Conservation (phyloP, 2,888 invertebrate genomes). For the Octodonta nipae region DNA sequence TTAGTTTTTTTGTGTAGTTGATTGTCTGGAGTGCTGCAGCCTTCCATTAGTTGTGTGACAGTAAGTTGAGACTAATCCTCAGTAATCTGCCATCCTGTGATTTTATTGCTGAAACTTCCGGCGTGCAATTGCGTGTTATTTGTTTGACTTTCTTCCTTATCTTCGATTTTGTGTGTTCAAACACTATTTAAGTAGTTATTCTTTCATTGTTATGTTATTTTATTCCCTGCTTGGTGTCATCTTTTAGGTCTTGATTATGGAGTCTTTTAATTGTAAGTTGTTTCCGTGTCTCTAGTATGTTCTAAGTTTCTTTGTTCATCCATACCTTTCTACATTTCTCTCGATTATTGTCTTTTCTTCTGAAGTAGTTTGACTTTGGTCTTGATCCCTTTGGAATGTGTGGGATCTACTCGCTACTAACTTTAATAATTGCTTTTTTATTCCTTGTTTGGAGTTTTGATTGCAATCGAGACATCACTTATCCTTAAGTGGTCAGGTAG, state of each 20-base stretch:
- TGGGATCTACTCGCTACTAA: no score
- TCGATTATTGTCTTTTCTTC: no score
- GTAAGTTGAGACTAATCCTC: not conserved
- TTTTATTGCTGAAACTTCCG: not conserved
- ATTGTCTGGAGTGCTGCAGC: not conserved
- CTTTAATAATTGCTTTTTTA: no score
- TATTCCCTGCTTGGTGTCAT: no score
- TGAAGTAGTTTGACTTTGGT: no score
- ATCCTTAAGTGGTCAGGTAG: not conserved
- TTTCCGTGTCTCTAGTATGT: no score
- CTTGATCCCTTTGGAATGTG: no score
- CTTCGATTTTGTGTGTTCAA: conserved; percentile 1
- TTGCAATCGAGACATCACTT: not conserved
- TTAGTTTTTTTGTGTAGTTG: not conserved
- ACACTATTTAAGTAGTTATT: conserved; percentile 1
- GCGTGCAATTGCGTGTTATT: not conserved
- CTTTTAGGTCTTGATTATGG: no score
- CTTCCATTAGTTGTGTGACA: not conserved
- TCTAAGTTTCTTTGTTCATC: no score
- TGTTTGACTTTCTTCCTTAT: not conserved
- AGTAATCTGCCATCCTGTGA: not conserved
- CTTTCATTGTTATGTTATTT: conserved; percentile 1
- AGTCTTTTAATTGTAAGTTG: no score
- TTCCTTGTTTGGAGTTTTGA: conserved; percentile 1
- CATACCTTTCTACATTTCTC: no score